Evolutionary conservation across 1,140 invertebrate genomes (phyloP), one percentile per base, ranked within the genome.

Genomic region (Sminthurides bifidus): DNA sequence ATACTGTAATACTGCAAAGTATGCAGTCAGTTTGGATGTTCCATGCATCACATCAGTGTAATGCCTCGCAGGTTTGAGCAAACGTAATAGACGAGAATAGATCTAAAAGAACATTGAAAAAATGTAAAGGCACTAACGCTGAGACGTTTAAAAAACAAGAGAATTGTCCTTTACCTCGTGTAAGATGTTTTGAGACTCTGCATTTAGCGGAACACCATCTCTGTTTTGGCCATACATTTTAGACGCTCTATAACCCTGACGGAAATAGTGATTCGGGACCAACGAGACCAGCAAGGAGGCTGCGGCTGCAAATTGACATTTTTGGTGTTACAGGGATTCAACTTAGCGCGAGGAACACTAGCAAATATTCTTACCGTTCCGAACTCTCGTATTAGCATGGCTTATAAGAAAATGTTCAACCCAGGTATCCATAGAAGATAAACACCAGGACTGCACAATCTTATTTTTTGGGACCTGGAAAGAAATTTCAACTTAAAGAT

Each of bases 1-100:
- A 68, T 90, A 92, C 35, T 85, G 85, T 73, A 93, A 79, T 17
- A 92, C 77, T 45, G 86, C 83, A 72, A 93, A 93, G 71, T 92
- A 93, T 43, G 87, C 85, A 26, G 87, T 89, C 48, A 95, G 75
- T 73, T 93, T 93, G 70, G 85, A 85, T 5, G 87, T 87, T 41
- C 89, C 87, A 69, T 93, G 88, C 10, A 81, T 79, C 49, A 77
- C 81, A 69, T 90, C 84, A 1, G 83, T 86, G 69, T 91, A 92
- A 61, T 86, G 82, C 63, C 83, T 80, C 0, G 88, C 87, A 8
- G 82, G 77, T 56, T 87, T 82, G 17, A 95, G 67, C 50, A 93
- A 65, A 30, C 68, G 65, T 33, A 76, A 63, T 12, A 68, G 41
- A 21, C 56, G 26, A 6, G 55, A 30, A 46, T 59, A 65, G 41